Conservation (phyloP, 2,888 invertebrate species). For the Lepidonotus clava region DNA sequence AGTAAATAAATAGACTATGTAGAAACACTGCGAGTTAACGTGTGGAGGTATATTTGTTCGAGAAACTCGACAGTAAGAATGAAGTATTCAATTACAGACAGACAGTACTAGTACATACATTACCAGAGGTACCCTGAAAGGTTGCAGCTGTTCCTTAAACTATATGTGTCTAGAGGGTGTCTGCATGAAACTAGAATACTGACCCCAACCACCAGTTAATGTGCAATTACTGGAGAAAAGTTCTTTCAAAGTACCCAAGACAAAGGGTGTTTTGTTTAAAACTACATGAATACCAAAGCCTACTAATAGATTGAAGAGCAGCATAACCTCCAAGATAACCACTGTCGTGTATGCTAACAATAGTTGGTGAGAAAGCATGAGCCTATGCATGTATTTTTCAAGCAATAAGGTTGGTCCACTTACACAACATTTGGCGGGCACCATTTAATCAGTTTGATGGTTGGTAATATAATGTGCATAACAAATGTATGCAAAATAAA, state of each 20-base stretch:
- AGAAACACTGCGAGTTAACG: too few species aligned
- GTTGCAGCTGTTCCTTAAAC: not conserved
- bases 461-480: not conserved
- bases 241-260: too few species aligned
- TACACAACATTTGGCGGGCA: slow-evolving; percentile 16
- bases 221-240: too few species aligned
- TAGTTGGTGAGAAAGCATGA: slow-evolving; percentile 6
- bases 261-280: too few species aligned
- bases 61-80: too few species aligned
- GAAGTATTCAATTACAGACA: too few species aligned
- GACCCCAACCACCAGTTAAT: too few species aligned
- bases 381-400: not conserved
- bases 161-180: not conserved
- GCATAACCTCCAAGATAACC: not conserved
- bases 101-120: not conserved
- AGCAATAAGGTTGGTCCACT: slow-evolving; percentile 26
- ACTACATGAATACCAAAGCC: too few species aligned
- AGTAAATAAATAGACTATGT: too few species aligned
- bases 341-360: slow-evolving; percentile 5
- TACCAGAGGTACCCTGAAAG: not conserved
- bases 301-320: not conserved
- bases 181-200: too few species aligned
- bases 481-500: not conserved
- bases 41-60: too few species aligned
- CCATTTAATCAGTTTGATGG: slow-evolving; percentile 1